Evolutionary conservation across 2,888 invertebrate genomes (phyloP).

Genomic region (Pinctada fucata): DNA sequence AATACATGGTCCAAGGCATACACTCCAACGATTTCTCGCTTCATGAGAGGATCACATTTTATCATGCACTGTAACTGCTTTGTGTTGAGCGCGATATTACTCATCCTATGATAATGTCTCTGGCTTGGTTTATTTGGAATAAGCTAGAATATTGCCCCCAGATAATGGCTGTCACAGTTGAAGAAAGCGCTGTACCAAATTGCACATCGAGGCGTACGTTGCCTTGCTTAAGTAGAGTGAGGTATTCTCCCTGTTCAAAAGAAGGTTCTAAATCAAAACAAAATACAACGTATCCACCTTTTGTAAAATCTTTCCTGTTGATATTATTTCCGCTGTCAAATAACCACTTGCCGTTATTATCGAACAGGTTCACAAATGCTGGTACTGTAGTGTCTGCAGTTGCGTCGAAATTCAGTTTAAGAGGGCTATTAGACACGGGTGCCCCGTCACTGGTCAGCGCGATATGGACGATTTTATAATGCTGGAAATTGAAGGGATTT

Average conservation of each 20-base stretch:
- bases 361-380: constrained; percentile 36
- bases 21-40: constrained; percentile 5
- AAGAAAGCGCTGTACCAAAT: constrained; percentile 13
- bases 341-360: constrained; percentile 36
- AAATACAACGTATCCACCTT: constrained; percentile 18
- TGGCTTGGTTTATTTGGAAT: constrained; percentile 16
- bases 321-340: constrained; percentile 34
- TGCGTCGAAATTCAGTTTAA: constrained; percentile 36
- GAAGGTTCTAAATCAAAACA: constrained; percentile 31
- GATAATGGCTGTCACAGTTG: constrained; percentile 16
- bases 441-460: constrained; percentile 37
- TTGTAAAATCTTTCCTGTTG: constrained; percentile 11
- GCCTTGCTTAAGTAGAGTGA: constrained; percentile 30
- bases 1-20: constrained; percentile 19
- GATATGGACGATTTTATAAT: constrained; percentile 36
- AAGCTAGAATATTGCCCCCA: constrained; percentile 15
- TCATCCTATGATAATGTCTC: constrained; percentile 13
- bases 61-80: constrained; percentile 24
- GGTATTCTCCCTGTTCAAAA: constrained; percentile 9
- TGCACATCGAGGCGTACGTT: constrained; percentile 29
- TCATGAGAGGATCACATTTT: constrained; percentile 19
- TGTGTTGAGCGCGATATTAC: neutral
- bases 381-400: constrained; percentile 24
- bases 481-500: constrained; percentile 44
- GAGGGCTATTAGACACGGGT: constrained; percentile 37